Conservation (phyloP, 2,888 invertebrate genomes). For the Synanthedon formicaeformis region DNA sequence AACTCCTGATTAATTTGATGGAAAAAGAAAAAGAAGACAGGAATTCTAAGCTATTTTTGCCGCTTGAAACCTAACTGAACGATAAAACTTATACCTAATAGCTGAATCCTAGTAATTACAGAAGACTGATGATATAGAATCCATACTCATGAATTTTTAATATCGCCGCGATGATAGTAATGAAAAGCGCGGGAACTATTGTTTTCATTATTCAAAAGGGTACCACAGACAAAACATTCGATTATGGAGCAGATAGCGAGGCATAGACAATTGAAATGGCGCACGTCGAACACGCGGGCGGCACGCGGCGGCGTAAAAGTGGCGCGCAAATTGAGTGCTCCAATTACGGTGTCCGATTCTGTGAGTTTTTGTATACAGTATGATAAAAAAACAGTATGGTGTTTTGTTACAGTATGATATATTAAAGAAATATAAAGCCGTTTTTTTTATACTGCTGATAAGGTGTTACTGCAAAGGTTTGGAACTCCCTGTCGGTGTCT, state of each 20-base stretch:
- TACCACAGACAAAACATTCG: slow-evolving; percentile 43
- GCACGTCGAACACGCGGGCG: slow-evolving; percentile 22
- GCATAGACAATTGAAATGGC: slow-evolving; percentile 51
- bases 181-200: slow-evolving; percentile 24
- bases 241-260: slow-evolving; percentile 31
- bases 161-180: slow-evolving; percentile 1
- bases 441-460: neutral
- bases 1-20: too few species aligned
- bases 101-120: neutral
- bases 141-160: slow-evolving; percentile 2
- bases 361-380: slow-evolving; percentile 17
- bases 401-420: neutral
- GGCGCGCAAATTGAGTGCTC: slow-evolving; percentile 67
- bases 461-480: too few species aligned
- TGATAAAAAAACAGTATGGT: slow-evolving; percentile 1
- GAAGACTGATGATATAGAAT: neutral
- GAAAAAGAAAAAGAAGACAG: too few species aligned
- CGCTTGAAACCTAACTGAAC: too few species aligned
- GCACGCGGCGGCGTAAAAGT: slow-evolving; percentile 43
- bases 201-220: slow-evolving; percentile 33
- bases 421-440: neutral
- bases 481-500: too few species aligned
- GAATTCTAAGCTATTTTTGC: too few species aligned
- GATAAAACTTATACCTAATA: neutral
- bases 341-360: slow-evolving; percentile 60